A percentile compares a stretch with the other conserved stretches of the same genome.
These are phyloP conservation scores for Sebastes aleutianus DNA, from an alignment of 2,797 vertebrate species.

Conservation along the genomic window DNA sequence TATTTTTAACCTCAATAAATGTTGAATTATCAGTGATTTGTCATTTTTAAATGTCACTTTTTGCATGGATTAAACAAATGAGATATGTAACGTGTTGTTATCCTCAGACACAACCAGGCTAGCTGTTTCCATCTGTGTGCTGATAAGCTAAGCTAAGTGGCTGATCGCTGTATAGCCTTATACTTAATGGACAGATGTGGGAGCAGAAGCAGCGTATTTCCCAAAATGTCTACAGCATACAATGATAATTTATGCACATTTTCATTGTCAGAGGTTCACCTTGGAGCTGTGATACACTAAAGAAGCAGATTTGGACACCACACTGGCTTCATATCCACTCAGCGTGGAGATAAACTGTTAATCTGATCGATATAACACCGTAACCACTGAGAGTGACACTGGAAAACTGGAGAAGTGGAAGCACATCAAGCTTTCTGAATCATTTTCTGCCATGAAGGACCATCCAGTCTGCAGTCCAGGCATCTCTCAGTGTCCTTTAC, in stretches of 20 bases:
- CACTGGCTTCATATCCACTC: neutral
- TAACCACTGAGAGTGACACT: neutral
- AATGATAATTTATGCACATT: neutral
- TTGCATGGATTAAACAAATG: neutral
- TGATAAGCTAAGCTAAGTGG: neutral
- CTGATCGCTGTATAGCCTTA: neutral
- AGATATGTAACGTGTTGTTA: neutral
- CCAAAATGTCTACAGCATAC: neutral
- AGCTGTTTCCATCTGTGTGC: neutral
- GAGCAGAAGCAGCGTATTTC: neutral
- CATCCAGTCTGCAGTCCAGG: neutral
- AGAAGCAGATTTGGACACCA: neutral
- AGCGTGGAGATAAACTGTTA: neutral
- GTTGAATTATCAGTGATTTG: neutral
- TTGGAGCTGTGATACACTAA: neutral
- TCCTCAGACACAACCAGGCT: neutral
- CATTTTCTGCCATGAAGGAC: neutral
- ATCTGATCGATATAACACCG: neutral
- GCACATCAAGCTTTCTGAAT: neutral
- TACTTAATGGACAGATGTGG: neutral
- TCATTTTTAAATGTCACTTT: neutral
- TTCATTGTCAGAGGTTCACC: neutral
- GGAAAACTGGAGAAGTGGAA: neutral
- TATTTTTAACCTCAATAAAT: neutral
- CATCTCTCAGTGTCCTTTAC: slow-evolving; percentile 12